Conservation (phyloP, 2,888 invertebrate genomes). For the Tachina lurida region DNA sequence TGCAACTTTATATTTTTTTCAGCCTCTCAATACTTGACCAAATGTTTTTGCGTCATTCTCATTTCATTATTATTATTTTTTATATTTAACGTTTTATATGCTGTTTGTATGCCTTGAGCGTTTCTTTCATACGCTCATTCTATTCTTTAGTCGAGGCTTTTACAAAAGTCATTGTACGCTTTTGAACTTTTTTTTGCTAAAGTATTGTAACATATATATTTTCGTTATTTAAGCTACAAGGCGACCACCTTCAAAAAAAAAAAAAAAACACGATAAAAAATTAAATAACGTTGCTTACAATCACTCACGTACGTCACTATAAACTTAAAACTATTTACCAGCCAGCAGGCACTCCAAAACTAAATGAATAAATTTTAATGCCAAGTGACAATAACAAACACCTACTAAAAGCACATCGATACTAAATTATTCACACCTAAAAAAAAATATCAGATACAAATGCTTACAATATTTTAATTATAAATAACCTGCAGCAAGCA, state of each 20-base stretch:
- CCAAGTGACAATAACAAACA: slow-evolving; percentile 65
- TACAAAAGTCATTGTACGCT: slow-evolving; percentile 70
- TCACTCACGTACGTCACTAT: slow-evolving; percentile 44
- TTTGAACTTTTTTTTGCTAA: slow-evolving; percentile 71
- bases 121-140: slow-evolving; percentile 28
- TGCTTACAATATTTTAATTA: slow-evolving; percentile 33
- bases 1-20: not conserved
- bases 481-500: slow-evolving; percentile 38
- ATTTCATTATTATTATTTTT: not conserved
- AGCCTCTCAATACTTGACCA: slow-evolving; percentile 26
- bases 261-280: not conserved
- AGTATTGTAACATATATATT: slow-evolving; percentile 31
- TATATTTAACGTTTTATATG: not conserved
- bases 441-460: slow-evolving; percentile 10
- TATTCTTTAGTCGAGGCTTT: slow-evolving; percentile 11
- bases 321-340: slow-evolving; percentile 4
- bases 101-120: not conserved
- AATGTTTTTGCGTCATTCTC: slow-evolving; percentile 48
- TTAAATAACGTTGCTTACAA: slow-evolving; percentile 34
- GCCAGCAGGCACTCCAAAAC: slow-evolving; percentile 50
- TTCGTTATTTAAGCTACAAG: slow-evolving; percentile 62
- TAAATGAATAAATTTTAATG: slow-evolving; percentile 53
- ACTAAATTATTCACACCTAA: slow-evolving; percentile 30
- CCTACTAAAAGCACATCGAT: slow-evolving; percentile 27
- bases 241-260: slow-evolving; percentile 63